Evolutionary conservation across 2,888 invertebrate genomes (phyloP), one percentile per base, ranked within the genome.

Genomic region (Zhuqinia jingwanae): DNA sequence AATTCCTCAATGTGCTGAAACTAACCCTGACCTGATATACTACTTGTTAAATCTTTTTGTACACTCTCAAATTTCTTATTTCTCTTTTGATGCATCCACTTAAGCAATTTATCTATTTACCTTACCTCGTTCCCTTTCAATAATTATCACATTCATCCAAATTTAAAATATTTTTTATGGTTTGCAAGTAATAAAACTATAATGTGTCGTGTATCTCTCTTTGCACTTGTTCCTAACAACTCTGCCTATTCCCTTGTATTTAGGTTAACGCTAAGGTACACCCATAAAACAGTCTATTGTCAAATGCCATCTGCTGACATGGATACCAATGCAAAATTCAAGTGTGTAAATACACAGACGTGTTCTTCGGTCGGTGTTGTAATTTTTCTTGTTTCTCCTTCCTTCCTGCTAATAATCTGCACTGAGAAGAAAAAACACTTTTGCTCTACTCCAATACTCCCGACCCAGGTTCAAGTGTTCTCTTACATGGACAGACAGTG

Each of bases 11-110:
- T 56, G 68, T 68, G 68, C 15, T 27, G 65, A 76, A 50, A 73
- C 13, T 77, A 77, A 78, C 84, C 84, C 84, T 84, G 84, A 84
- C 84, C 84, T 84, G 84, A 77, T 78, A 84, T 84, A 84, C 84
- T 53, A 83, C 76, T 78, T 84, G 77, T 56, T 22, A 80, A 50
- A 56, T 68, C 36, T 36, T 36, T n/a, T n/a, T n/a, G n/a, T 13
- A 36, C 45, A 25, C 22, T n/a, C 53, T 50, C 13, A 50, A 11
- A 50, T 50, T 13, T 13, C 15, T 13, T 13, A 50, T 50, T 8
- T 8, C 36, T 6, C 8, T 36, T 36, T 36, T 36, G 36, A 36
- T 36, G 36, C 36, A 36, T 36, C 8, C 3, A 36, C 36, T 36
- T 36, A 36, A 36, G 36, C 8, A 36, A 36, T 36, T 30, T 63